Base-by-base conservation (phyloP, 2,797 vertebrate genomes). In the Champsocephalus esox region DNA sequence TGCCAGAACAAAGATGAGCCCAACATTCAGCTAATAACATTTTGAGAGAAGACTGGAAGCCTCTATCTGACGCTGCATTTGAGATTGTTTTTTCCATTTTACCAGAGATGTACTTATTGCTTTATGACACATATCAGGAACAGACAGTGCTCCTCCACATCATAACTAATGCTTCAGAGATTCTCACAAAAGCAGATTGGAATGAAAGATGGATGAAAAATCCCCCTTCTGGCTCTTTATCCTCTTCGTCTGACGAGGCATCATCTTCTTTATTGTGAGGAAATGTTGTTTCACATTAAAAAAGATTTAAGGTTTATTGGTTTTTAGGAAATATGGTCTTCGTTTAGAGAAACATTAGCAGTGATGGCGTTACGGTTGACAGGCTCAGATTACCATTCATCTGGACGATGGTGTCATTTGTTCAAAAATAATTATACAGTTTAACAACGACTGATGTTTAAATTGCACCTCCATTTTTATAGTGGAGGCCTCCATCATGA, bases 121-220 rank as follows among this genome's bases (percentile, higher is more conserved):
- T 75, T 77, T 24, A 49, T 63, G 70, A 81, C 64, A 78, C 61
- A 79, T 86, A 86, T 60, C 63, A 75, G 73, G 70, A 70, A 17
- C 28, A 81, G 73, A 87, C 34, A 64, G 76, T 73, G 55, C 61
- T 75, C 70, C 2, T 68, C 54, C 41, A 65, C 57, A 71, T 70
- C 59, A 75, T 58, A 73, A 63, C 56, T 65, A n/a, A 17, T 52
- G 56, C 63, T 28, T 57, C 12, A 16, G 66, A 70, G 55, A 60
- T 72, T 58, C 9, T 78, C 46, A 71, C 64, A 50, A 74, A 85
- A 51, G 66, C 75, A 87, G 83, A 83, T 81, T 77, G 60, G 14
- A 77, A 60, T 56, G 56, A 66, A 58, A 80, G 64, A 76, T 80
- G 76, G 80, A 86, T 83, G 84, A 75, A 79, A 87, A 86, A 83